phyloP scores from a whole-genome alignment of 1,140 invertebrate species.

The Cotesia typhae region DNA sequence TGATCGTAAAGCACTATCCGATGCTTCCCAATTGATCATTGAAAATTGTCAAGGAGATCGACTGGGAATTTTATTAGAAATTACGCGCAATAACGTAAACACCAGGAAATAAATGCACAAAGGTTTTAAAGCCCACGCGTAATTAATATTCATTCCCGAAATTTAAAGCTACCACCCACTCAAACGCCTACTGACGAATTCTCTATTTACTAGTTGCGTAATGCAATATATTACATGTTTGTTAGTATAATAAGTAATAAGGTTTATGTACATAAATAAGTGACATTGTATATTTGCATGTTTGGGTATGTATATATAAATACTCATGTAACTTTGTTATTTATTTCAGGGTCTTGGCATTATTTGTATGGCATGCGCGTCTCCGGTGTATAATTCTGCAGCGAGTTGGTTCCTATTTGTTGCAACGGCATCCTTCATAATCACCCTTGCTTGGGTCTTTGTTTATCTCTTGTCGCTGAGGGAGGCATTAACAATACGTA shows the following conservation, averaged over 20 bases:
- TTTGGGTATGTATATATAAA: conserved; percentile 6
- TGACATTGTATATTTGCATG: neutral
- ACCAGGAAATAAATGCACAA: neutral
- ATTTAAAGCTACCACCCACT: neutral
- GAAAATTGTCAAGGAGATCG: too few relatives aligned
- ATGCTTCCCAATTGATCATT: too few relatives aligned
- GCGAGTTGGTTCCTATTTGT: conserved; percentile 87
- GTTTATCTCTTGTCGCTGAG: conserved; percentile 82
- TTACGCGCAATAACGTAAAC: too few relatives aligned
- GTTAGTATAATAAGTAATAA: neutral
- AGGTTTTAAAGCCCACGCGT: neutral
- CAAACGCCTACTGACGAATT: neutral
- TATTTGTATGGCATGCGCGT: conserved; percentile 79
- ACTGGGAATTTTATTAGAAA: too few relatives aligned
- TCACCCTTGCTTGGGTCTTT: conserved; percentile 81
- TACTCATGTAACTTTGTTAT: neutral
- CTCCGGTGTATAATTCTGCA: conserved; percentile 70
- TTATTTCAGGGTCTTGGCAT: conserved; percentile 81
- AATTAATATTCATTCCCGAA: conserved; percentile 18
- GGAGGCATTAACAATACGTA: conserved; percentile 78
- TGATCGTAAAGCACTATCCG: too few relatives aligned
- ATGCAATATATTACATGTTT: too few relatives aligned
- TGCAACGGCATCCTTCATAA: conserved; percentile 80
- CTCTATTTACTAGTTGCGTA: too few relatives aligned
- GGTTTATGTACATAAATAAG: neutral